phyloP scores from a whole-genome alignment of 2,888 invertebrate species.

The Folsomia candida region DNA sequence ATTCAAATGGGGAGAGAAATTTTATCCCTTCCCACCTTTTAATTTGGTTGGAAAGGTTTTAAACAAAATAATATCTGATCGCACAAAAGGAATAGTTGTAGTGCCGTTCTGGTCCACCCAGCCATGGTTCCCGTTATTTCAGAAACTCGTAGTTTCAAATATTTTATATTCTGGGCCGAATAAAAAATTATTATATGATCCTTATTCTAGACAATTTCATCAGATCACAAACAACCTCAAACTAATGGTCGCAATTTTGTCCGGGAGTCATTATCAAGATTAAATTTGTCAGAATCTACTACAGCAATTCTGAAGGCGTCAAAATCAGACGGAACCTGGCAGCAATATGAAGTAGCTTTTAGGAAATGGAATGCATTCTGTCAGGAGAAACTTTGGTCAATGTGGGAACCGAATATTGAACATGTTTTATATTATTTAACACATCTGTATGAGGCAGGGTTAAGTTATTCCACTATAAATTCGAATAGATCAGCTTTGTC shows the following conservation, averaged over 20 bases:
- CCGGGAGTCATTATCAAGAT: too few relatives aligned
- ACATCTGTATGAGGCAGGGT: slow-evolving; percentile 5
- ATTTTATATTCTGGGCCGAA: too few relatives aligned
- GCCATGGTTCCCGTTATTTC: too few relatives aligned
- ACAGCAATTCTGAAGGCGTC: slow-evolving; percentile 19
- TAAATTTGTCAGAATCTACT: slow-evolving; percentile 13
- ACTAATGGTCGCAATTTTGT: too few relatives aligned
- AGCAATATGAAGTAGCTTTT: too few relatives aligned
- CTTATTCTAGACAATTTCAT: too few relatives aligned
- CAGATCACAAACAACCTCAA: too few relatives aligned
- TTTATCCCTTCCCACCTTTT: slow-evolving; percentile 18
- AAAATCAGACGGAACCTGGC: too few relatives aligned
- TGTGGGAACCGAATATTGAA: background rate
- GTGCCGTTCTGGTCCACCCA: too few relatives aligned
- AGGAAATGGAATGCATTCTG: slow-evolving; percentile 17
- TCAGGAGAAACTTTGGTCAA: background rate
- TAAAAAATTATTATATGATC: slow-evolving; percentile 8
- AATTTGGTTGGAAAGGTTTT: background rate
- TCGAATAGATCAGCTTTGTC: slow-evolving; percentile 30
- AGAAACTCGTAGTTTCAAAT: slow-evolving; percentile 15
- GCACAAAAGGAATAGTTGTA: too few relatives aligned
- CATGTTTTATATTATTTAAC: slow-evolving; percentile 14
- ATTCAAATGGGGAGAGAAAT: background rate
- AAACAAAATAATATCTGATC: background rate
- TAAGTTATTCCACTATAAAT: too few relatives aligned